Evolutionary conservation across 2,113 vertebrate genomes (phyloP), one percentile per base, ranked within the genome.

Genomic region (Arenaria interpres): DNA sequence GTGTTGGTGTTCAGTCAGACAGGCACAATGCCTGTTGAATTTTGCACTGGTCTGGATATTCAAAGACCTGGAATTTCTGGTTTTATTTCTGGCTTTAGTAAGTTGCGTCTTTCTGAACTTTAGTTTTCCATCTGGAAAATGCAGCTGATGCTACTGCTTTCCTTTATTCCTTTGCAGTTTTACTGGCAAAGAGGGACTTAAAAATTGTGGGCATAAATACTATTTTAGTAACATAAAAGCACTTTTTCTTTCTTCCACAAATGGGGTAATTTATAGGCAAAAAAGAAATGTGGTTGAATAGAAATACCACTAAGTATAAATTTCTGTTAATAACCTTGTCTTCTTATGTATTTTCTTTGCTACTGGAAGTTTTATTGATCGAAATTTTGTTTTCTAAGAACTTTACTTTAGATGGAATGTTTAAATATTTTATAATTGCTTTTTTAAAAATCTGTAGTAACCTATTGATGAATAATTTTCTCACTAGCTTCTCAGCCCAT

Each of bases 401-500:
- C 32, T 48, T 88, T 12, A 57, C 22, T 28, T 85, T 48, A 64
- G 78, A 59, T 11, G 7, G 25, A 75, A 12, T 63, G 4, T 37
- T 88, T 41, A 37, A 73, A 3, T 96, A 50, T 59, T 68, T 84
- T 24, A 66, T 37, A 74, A 39, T 76, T 2, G 28, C 12, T 50
- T 46, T 16, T 16, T 48, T 11, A 37, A 27, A 27, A 74, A 68
- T 64, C 64, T 94, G 32, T 92, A 64, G 66, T 95, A 79, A 85
- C 79, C 39, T 37, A 15, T 2, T 43, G 59, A 54, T 45, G 60
- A 62, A 79, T 32, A n/a, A 94, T 96, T 97, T 97, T 97, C 72
- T 59, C 74, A 79, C 59, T 89, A 97, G 97, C 72, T 95, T 94
- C 94, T 96, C 97, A 94, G 67, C 68, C 94, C 62, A 9, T 85